Conservation (phyloP, 1,140 invertebrate species). For the Drosophila bocki region DNA sequence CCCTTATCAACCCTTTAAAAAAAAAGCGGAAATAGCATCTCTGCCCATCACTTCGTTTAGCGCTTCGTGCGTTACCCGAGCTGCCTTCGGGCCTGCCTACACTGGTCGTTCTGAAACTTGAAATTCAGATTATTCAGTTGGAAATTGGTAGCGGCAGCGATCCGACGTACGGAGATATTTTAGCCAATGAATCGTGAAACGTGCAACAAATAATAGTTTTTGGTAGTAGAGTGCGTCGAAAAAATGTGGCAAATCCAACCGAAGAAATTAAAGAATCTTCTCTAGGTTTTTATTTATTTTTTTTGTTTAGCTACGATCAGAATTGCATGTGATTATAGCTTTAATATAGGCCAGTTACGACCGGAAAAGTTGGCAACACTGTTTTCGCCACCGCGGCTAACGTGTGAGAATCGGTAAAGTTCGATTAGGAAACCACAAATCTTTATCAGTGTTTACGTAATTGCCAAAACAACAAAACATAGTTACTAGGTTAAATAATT, state of each 20-base stretch:
- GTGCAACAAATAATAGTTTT: neutral
- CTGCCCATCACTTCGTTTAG: too few relatives aligned
- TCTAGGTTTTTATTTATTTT: neutral
- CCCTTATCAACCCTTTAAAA: too few relatives aligned
- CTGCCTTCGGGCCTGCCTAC: neutral
- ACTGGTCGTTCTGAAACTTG: neutral
- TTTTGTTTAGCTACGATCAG: neutral
- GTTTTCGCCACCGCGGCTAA: neutral
- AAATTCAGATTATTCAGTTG: neutral
- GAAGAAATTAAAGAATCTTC: neutral
- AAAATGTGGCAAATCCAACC: neutral
- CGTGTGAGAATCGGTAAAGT: neutral
- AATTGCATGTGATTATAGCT: neutral
- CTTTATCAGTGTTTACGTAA: constrained; percentile 34
- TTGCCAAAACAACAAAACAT: neutral
- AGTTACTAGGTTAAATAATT: neutral
- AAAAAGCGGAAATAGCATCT: too few relatives aligned
- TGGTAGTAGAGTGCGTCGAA: neutral
- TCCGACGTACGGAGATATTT: neutral
- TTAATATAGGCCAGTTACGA: neutral
- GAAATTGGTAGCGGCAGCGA: neutral
- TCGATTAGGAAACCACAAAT: constrained; percentile 15
- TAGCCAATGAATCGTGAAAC: neutral
- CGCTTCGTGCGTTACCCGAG: neutral
- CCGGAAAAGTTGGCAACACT: neutral